Conservation (phyloP, 2,888 invertebrate species). For the Morpho helenor region DNA sequence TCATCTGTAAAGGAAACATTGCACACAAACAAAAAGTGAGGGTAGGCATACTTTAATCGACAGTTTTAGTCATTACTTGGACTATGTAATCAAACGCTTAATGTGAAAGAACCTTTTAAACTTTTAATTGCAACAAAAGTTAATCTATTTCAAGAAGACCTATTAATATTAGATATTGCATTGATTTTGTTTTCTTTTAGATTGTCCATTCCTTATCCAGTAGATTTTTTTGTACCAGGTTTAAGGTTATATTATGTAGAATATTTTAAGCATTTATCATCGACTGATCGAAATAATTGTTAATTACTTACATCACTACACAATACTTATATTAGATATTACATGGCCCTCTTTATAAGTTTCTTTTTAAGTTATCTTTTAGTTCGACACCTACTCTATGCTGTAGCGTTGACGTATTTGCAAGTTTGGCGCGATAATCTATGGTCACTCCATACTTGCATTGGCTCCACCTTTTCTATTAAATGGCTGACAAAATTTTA, state of each 20-base stretch:
- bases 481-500: too few species aligned
- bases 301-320: slow-evolving; percentile 43
- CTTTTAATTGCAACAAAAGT: slow-evolving; percentile 67
- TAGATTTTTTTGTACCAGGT: slow-evolving; percentile 49
- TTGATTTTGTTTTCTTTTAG: slow-evolving; percentile 37
- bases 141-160: slow-evolving; percentile 32
- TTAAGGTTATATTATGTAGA: slow-evolving; percentile 44
- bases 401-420: slow-evolving; percentile 2
- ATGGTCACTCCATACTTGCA: neutral
- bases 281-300: slow-evolving; percentile 50
- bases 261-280: slow-evolving; percentile 59
- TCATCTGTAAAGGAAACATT: slow-evolving; percentile 31
- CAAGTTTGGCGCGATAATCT: neutral
- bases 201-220: slow-evolving; percentile 68
- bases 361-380: slow-evolving; percentile 47
- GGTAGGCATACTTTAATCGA: slow-evolving; percentile 29
- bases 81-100: slow-evolving; percentile 47
- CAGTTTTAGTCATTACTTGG: slow-evolving; percentile 24
- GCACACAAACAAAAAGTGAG: slow-evolving; percentile 28
- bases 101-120: slow-evolving; percentile 58
- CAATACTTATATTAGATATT: slow-evolving; percentile 8
- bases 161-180: slow-evolving; percentile 39
- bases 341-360: slow-evolving; percentile 33
- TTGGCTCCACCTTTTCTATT: too few species aligned
- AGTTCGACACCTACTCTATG: slow-evolving; percentile 39